These are phyloP conservation scores for Actinia equina DNA, from an alignment of 64 coral and sea anemone genomes.

Conservation along the genomic window DNA sequence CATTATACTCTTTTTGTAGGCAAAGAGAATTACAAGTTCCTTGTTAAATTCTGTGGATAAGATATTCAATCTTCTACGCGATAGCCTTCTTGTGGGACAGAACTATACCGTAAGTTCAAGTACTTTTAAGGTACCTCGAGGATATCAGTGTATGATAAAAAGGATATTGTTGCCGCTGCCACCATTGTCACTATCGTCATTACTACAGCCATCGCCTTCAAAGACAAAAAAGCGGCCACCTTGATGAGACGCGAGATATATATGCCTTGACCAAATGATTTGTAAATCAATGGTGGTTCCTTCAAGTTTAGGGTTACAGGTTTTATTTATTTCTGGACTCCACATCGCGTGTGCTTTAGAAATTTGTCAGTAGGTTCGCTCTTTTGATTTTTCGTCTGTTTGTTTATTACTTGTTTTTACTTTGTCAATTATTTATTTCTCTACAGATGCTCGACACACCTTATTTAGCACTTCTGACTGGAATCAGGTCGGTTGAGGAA, in stretches of 20 bases:
- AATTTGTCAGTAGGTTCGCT: no score
- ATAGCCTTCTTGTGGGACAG: background rate
- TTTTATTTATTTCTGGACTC: no score
- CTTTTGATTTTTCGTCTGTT: no score
- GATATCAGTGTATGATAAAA: background rate
- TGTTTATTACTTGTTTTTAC: background rate
- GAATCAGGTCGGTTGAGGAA: background rate
- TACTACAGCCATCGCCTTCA: background rate
- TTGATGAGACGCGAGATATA: no score
- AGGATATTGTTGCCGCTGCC: background rate
- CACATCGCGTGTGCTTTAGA: no score
- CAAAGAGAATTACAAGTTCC: background rate
- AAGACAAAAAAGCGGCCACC: no score
- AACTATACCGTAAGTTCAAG: background rate
- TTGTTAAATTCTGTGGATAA: background rate
- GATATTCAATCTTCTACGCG: background rate
- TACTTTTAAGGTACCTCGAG: background rate
- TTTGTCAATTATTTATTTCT: background rate
- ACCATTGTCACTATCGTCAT: background rate
- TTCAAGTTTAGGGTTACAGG: no score
- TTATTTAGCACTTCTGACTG: background rate
- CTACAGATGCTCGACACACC: background rate
- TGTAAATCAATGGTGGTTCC: no score
- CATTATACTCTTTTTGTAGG: background rate
- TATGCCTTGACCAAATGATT: no score